Percentiles rank a stretch among this genome's conserved stretches.
These are phyloP conservation scores for Dynastes maya DNA, from an alignment of 2,888 invertebrate species.

Conservation along the genomic window DNA sequence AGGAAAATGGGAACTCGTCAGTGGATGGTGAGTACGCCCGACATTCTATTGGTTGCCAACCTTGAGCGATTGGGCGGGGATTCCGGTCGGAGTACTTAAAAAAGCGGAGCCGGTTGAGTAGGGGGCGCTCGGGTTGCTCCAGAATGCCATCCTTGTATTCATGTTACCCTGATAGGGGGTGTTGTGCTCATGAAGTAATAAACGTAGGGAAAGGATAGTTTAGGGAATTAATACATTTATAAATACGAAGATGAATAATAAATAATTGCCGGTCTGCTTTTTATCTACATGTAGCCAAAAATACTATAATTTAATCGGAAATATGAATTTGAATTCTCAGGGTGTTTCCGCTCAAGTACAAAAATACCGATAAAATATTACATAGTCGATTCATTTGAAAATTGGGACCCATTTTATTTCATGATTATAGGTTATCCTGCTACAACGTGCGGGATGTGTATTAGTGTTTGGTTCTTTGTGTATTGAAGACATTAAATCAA, in stretches of 20 bases:
- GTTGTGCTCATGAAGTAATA: conserved; percentile 54
- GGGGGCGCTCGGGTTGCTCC: conserved; percentile 42
- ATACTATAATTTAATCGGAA: background rate
- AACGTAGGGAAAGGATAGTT: background rate
- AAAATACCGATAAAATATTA: too few relatives aligned
- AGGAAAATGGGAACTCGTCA: conserved; percentile 65
- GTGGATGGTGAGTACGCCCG: conserved; percentile 64
- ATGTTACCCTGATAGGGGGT: conserved; percentile 60
- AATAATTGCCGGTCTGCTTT: background rate
- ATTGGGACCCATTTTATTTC: background rate
- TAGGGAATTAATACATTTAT: background rate
- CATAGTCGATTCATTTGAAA: background rate
- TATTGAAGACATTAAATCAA: too few relatives aligned
- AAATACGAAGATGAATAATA: background rate
- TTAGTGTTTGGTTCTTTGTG: too few relatives aligned
- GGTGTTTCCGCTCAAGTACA: too few relatives aligned
- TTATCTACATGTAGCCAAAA: too few relatives aligned
- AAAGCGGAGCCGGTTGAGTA: conserved; percentile 46
- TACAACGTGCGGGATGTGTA: too few relatives aligned
- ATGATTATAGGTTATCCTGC: too few relatives aligned
- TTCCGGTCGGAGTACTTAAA: conserved; percentile 40
- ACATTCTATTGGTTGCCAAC: conserved; percentile 14
- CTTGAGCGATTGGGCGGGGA: conserved; percentile 49
- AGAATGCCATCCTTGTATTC: conserved; percentile 51
- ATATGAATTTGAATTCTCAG: too few relatives aligned